A percentile compares a stretch with the other conserved stretches of the same genome.
These are phyloP conservation scores for Siniperca scherzeri DNA, from an alignment of 2,797 vertebrate species.

Conservation along the genomic window DNA sequence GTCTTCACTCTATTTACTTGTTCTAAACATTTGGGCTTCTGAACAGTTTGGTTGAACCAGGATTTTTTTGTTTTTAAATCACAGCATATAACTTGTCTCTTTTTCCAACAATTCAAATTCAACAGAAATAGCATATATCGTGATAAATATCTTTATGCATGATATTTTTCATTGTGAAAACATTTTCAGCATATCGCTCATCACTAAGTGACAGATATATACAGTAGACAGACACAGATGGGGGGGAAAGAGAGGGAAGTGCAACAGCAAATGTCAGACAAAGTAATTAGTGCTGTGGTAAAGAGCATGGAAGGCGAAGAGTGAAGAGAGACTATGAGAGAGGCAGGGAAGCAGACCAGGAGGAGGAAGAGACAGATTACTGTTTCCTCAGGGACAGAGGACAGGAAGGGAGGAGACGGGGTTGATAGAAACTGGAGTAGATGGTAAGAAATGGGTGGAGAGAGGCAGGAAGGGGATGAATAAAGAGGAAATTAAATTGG, in stretches of 20 bases:
- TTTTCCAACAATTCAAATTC: not conserved
- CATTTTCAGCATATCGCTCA: not conserved
- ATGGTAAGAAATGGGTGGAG: slow-evolving; percentile 50
- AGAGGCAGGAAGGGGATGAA: slow-evolving; percentile 30
- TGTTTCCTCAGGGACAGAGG: slow-evolving; percentile 66
- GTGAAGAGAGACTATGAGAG: slow-evolving; percentile 14
- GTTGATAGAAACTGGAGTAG: slow-evolving; percentile 58
- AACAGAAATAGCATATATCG: not conserved
- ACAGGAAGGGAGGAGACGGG: slow-evolving; percentile 65
- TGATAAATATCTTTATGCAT: not conserved
- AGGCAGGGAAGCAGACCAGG: slow-evolving; percentile 31
- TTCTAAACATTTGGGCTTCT: slow-evolving; percentile 8
- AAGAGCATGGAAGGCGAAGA: slow-evolving; percentile 15
- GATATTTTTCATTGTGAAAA: not conserved
- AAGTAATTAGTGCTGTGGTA: slow-evolving; percentile 47
- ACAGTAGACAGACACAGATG: slow-evolving; percentile 13
- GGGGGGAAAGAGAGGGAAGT: not conserved
- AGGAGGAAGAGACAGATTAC: slow-evolving; percentile 62
- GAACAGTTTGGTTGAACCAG: not conserved
- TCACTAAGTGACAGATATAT: slow-evolving; percentile 11
- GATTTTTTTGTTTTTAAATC: not conserved
- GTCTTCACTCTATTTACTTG: slow-evolving; percentile 6
- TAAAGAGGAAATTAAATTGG: not conserved
- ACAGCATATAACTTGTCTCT: not conserved
- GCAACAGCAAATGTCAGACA: slow-evolving; percentile 25